phyloP scores from a whole-genome alignment of 2,113 vertebrate genomes.

The Aegithalos caudatus region DNA sequence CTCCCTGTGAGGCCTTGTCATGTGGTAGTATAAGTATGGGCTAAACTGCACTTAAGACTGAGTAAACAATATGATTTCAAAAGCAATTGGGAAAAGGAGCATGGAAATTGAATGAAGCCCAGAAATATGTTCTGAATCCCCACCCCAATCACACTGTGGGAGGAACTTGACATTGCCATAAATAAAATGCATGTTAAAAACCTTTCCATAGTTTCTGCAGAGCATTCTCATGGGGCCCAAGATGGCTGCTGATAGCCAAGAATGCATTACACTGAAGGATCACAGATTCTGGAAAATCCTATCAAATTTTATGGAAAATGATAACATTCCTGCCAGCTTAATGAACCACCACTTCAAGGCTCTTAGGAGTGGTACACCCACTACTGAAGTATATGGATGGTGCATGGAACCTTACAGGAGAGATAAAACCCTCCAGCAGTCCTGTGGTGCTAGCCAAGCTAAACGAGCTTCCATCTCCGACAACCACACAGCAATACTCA shows the following conservation, averaged over 20 bases:
- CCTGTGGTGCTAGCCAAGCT: background rate
- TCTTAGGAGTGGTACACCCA: background rate
- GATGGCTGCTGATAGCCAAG: constrained; percentile 27
- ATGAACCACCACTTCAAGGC: background rate
- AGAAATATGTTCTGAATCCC: constrained; percentile 29
- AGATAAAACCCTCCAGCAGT: background rate
- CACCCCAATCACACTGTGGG: background rate
- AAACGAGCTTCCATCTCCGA: background rate
- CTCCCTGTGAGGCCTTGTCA: background rate
- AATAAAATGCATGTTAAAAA: constrained; percentile 23
- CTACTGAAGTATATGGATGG: background rate
- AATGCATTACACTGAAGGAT: constrained; percentile 2
- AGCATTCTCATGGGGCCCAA: background rate
- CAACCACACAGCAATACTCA: background rate
- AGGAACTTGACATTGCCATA: background rate
- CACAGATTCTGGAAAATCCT: constrained; percentile 38
- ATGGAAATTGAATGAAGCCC: background rate
- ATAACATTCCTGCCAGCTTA: constrained; percentile 42
- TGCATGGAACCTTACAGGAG: background rate
- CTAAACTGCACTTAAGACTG: background rate
- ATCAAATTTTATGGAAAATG: constrained; percentile 34
- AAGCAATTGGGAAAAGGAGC: background rate
- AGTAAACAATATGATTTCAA: constrained; percentile 5
- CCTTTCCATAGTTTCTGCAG: background rate
- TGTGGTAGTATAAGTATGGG: background rate